Evolutionary conservation across 2,888 invertebrate genomes (phyloP), one percentile per base, ranked within the genome.

Genomic region (Punctoribates punctum): DNA sequence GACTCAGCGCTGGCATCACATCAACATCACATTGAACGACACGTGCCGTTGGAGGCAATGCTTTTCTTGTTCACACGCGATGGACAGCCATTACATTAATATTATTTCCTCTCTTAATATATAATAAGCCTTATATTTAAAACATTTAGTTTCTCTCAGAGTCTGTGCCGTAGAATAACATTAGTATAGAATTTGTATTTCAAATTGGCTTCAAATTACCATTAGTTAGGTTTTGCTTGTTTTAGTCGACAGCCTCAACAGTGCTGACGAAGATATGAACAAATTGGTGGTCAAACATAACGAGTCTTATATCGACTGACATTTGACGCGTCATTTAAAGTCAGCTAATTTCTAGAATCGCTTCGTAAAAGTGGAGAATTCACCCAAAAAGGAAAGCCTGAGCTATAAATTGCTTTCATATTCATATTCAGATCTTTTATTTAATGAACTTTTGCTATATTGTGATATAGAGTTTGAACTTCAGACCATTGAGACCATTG

Each of bases 71-170:
- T 67, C 67, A 67, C 67, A 67, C 67, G 60, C 27, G 48, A 72
- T 72, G 72, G 72, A 72, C 27, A 72, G 46, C 46, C 72, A 72
- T 72, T 72, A 72, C 46, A 72, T 72, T 72, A 46, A 72, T 72
- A 72, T 46, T 72, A 72, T 72, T 72, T 72, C 72, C 72, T 25
- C 15, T 72, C 25, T 72, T 67, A 3, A 72, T 67, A 46, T 46
- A 72, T 72, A 72, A 8, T 72, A 72, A 72, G 48, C 42, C 38
- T n/a, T 20, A 42, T 42, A 70, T 70, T 42, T 70, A 29, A 65
- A 46, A 27, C 46, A 25, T 72, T 72, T 8, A 72, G 9, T 67
- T 60, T 67, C 42, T 38, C 20, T 42, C 38, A 67, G 42, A 67
- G 17, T 67, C 42, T 38, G 67, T 60, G 60, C 60, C 29, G 6